These are phyloP conservation scores for human DNA, from an alignment of 2,113 vertebrate species.

Conservation along the genomic window DNA sequence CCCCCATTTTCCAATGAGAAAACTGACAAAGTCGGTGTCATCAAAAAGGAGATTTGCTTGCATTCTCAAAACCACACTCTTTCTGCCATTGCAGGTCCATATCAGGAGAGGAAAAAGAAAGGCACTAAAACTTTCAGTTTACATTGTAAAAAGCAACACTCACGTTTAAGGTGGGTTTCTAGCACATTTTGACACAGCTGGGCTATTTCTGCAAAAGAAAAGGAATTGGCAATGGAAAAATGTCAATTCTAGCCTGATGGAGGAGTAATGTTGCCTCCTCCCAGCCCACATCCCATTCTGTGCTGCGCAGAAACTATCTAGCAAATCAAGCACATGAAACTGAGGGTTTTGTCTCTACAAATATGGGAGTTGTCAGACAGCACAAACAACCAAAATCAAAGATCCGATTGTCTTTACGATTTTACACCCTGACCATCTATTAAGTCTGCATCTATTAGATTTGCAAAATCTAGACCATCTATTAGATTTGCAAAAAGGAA, in stretches of 20 bases:
- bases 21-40: rapidly evolving
- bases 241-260: neutral
- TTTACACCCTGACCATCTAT: neutral
- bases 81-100: neutral
- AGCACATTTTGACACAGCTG: neutral
- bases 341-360: neutral
- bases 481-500: neutral
- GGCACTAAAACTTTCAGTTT: neutral
- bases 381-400: neutral
- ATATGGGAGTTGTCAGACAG: neutral
- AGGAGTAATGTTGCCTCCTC: neutral
- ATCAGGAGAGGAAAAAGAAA: neutral
- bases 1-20: neutral
- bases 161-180: neutral
- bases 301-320: neutral
- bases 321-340: no score
- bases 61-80: rapidly evolving
- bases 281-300: neutral
- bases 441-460: neutral
- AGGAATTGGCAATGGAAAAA: neutral
- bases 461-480: no score
- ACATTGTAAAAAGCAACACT: neutral
- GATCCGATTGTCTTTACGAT: neutral
- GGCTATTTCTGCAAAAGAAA: neutral
- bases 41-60: neutral